Evolutionary conservation across 2,888 invertebrate genomes (phyloP), one percentile per base, ranked within the genome.

Genomic region (Drosophila paramelanica): DNA sequence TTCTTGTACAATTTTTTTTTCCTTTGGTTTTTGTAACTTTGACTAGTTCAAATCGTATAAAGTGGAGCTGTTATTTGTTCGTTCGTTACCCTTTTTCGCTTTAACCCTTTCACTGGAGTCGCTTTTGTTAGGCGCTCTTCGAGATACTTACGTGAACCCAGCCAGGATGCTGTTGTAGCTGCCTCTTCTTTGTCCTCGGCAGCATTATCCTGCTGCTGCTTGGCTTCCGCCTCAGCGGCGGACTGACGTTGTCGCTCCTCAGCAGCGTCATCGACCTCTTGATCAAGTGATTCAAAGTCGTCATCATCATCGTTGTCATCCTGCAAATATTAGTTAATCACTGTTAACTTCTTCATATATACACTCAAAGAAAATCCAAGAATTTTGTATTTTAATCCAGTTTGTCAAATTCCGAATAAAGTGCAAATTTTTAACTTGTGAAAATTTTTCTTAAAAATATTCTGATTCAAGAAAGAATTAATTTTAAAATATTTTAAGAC

Each of bases 241-340:
- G 90, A 84, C 68, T 92, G 90, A 66, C 87, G 79, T 45, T 90
- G 87, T 6, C 89, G 88, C 71, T 91, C 89, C 56, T 90, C 90
- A 1, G 82, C 89, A 72, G 93, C 92, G 56, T 92, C 91, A 67
- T 93, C 91, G 13, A 92, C 83, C 38, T 92, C 85, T 50, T 91
- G 91, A 67, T 92, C 92, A 23, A 92, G 84, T 1, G 91, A 89
- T 50, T 92, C 91, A 27, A 92, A 90, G 47, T 85, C 84, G 3
- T 92, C 91, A 47, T 84, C 84, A 49, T 83, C 84, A 2, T 92
- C 91, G 39, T 91, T 91, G 27, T 92, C 90, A 93, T 93, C 85
- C 59, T 82, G 42, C 0, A 23, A 47, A 49, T 51, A 8, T 6
- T 0, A 20, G 36, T 7, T 46, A 25, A 50, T 5, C 23, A 6